Evolutionary conservation across 2,797 vertebrate genomes (phyloP).

Genomic region (Coluber constrictor): DNA sequence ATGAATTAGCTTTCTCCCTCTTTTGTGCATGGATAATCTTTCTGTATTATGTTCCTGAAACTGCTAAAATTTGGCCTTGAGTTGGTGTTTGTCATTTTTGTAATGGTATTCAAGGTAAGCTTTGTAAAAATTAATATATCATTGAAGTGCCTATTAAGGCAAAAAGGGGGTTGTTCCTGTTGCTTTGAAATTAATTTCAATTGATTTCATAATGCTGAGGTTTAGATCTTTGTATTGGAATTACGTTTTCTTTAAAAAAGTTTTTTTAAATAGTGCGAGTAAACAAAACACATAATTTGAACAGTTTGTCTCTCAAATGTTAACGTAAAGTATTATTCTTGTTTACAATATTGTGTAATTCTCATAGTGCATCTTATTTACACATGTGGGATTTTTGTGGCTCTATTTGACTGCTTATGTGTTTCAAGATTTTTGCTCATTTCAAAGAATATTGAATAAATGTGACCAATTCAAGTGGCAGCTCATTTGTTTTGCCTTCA

Average conservation of each 20-base stretch:
- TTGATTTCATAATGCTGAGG: slow-evolving; percentile 55
- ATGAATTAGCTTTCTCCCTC: slow-evolving; percentile 87
- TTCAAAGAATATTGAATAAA: slow-evolving; percentile 78
- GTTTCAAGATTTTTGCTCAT: slow-evolving; percentile 75
- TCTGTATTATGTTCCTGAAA: slow-evolving; percentile 76
- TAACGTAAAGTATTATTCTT: slow-evolving; percentile 62
- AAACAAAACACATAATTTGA: slow-evolving; percentile 67
- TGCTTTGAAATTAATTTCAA: slow-evolving; percentile 53
- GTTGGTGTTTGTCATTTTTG: slow-evolving; percentile 69
- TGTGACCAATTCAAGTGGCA: slow-evolving; percentile 72
- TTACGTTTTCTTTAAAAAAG: slow-evolving; percentile 69
- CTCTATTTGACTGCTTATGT: slow-evolving; percentile 79
- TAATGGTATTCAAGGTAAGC: slow-evolving; percentile 64
- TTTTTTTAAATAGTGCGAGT: slow-evolving; percentile 71
- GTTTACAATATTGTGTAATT: slow-evolving; percentile 68
- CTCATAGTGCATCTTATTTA: slow-evolving; percentile 82
- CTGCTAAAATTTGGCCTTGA: slow-evolving; percentile 63
- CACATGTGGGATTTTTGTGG: slow-evolving; percentile 74
- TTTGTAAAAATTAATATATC: slow-evolving; percentile 58
- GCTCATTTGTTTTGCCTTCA: slow-evolving; percentile 50
- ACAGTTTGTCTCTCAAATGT: slow-evolving; percentile 71
- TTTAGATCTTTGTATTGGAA: slow-evolving; percentile 58
- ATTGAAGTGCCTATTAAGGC: slow-evolving; percentile 61
- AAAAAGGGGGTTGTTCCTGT: slow-evolving; percentile 54
- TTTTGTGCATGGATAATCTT: slow-evolving; percentile 90